Base-by-base conservation (phyloP, 2,113 vertebrate species). In the Aplodontia rufa region DNA sequence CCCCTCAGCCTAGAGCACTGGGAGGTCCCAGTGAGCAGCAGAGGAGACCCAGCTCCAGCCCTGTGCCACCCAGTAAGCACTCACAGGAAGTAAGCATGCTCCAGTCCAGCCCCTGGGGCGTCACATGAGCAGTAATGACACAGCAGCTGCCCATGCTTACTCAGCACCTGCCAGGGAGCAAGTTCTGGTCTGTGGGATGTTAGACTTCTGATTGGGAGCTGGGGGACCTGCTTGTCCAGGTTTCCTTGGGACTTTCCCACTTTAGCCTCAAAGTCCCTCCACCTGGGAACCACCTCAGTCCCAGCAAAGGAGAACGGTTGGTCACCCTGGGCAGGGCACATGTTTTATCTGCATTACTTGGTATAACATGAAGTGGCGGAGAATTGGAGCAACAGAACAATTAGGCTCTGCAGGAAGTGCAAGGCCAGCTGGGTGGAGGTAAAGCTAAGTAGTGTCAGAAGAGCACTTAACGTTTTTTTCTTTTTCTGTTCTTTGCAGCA, bases 91-190 rank as follows among this genome's bases (percentile, higher is more conserved):
- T 76, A 22, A 47, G 22, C 69, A 11, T 12, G 24, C n/a, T n/a
- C 7, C 2, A 12, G 78, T 1, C 7, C 13, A 37, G 47, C 3
- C 16, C 3, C 0, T 0, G 2, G n/a, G 69, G n/a, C 40, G 0
- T 30, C n/a, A 2, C 4, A 0, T 2, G 30, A 47, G 35, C 6
- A 3, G 19, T 0, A 10, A 24, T 8, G 28, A 7, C 16, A 47
- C 9, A 35, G 24, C 53, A 28, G 11, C 0, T 13, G 79, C 62
- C 78, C 62, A 22, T 20, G 0, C 53, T 26, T 12, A 8, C 5
- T 11, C 37, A 35, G 47, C 13, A 1, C 47, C 64, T 62, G 49
- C 53, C 45, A 17, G 45, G 28, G 5, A 30, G 30, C 28, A 6
- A 47, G 82, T 75, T 26, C 75, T 51, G n/a, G 0, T 5, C 11